Evolutionary conservation across 2,113 vertebrate genomes (phyloP), one percentile per base, ranked within the genome.

Genomic region (Pholis gunnellus): DNA sequence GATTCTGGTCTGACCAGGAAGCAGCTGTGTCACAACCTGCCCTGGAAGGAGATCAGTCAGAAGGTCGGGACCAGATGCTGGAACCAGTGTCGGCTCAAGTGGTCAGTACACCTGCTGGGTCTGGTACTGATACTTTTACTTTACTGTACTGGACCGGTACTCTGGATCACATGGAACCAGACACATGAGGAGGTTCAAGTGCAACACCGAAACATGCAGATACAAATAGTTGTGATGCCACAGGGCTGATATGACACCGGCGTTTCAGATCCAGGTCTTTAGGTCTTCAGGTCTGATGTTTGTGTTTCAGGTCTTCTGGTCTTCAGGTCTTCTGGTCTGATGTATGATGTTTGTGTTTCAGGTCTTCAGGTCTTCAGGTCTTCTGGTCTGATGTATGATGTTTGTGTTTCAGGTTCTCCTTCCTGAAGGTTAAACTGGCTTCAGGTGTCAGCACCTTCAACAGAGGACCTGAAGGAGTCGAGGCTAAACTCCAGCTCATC

Each of bases 401-500:
- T 60, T 1, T 87, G 25, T 83, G 20, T 82, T 81, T 36, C 81
- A 95, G 95, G 95, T 92, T 95, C 82, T 6, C 2, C 38, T 5
- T 92, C 18, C 36, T 95, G 50, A 87, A 88, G 42, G 0, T 0
- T 0, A 92, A 68, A 67, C 77, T 95, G 83, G 67, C 85, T 0
- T 14, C 22, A 20, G 70, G 25, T 1, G 2, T n/a, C 1, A 5
- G 22, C 4, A 22, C 40, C 7, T 68, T 57, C 15, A 72, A 1
- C 22, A 22, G 57, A 38, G 73, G 83, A 31, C 2, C 27, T 1
- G 77, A 79, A 17, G 42, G 70, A 20, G 18, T 82, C 2, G 18
- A 78, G 22, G 59, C 82, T 1, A 94, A 92, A 79, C 85, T 95
- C 79, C 31, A 57, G 4, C 90, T 96, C 18, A 95, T 96, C 57